These are phyloP conservation scores for Muntiacus muntjak DNA, from an alignment of 2,113 vertebrate species.

Conservation along the genomic window DNA sequence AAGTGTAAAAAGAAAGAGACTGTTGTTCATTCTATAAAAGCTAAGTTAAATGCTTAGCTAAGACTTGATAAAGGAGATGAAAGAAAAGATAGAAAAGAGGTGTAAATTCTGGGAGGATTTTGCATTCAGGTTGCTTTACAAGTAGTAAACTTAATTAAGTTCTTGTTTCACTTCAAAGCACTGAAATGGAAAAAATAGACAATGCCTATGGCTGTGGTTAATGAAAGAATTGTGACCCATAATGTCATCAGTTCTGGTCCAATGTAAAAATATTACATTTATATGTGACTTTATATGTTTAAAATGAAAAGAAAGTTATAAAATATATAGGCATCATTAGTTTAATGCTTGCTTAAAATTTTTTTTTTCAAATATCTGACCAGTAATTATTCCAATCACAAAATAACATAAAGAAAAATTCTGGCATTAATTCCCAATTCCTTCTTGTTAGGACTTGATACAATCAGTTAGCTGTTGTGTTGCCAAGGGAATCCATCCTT, in stretches of 20 bases:
- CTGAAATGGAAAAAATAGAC: neutral
- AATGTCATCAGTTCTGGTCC: neutral
- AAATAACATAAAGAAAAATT: neutral
- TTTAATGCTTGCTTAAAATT: constrained; percentile 10
- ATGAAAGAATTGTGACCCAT: neutral
- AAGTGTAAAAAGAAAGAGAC: neutral
- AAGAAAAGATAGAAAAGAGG: neutral
- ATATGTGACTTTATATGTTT: neutral
- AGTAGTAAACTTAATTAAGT: neutral
- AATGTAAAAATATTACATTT: neutral
- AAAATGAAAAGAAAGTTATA: constrained; percentile 1
- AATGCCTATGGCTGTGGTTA: neutral
- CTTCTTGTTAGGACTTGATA: neutral
- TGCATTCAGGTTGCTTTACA: neutral
- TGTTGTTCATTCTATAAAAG: neutral
- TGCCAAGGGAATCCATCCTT: neutral
- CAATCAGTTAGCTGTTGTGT: neutral
- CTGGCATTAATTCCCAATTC: neutral
- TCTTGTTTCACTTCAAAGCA: neutral
- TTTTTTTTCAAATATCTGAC: constrained; percentile 3
- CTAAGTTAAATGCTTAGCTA: neutral
- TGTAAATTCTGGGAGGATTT: neutral
- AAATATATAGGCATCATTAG: neutral
- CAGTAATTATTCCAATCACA: neutral
- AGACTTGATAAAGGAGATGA: neutral